Percentiles rank a stretch among this genome's conserved stretches.
Evolutionary conservation across 2,888 invertebrate species (phyloP).

Genomic region (Rhagium mordax): DNA sequence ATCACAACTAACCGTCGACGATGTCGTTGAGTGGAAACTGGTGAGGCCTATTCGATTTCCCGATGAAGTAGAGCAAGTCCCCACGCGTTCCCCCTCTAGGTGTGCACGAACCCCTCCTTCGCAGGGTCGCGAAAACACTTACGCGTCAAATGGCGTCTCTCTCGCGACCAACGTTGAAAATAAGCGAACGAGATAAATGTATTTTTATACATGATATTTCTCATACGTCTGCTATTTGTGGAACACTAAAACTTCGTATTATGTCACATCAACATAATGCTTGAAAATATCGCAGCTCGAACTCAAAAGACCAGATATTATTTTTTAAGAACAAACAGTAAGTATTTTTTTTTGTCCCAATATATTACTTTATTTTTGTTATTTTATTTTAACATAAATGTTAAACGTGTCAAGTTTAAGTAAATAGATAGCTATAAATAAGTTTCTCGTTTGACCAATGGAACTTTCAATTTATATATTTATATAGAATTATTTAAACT

Average conservation of each 20-base stretch:
- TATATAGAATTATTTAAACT: no score
- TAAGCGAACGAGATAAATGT: conserved; percentile 24
- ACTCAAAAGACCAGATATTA: not conserved
- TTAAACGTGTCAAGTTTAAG: not conserved
- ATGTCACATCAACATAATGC: conserved; percentile 52
- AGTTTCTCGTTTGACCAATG: no score
- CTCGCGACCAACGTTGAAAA: conserved; percentile 19
- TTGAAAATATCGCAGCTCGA: not conserved
- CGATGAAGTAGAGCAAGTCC: conserved; percentile 56
- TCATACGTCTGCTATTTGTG: conserved; percentile 56
- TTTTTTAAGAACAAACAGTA: not conserved
- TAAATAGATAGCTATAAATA: no score
- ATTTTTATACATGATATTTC: conserved; percentile 41
- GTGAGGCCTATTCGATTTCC: conserved; percentile 46
- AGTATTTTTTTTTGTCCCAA: not conserved
- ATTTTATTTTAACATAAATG: not conserved
- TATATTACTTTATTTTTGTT: not conserved
- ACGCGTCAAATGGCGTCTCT: conserved; percentile 11
- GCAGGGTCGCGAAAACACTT: conserved; percentile 19
- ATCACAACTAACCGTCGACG: conserved; percentile 45
- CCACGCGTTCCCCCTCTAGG: conserved; percentile 54
- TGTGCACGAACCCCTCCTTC: conserved; percentile 19
- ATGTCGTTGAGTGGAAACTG: conserved; percentile 50
- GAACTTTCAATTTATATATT: no score
- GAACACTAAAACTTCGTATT: conserved; percentile 56